Conservation (phyloP, 1,140 invertebrate genomes). For the Heliconius nattereri region DNA sequence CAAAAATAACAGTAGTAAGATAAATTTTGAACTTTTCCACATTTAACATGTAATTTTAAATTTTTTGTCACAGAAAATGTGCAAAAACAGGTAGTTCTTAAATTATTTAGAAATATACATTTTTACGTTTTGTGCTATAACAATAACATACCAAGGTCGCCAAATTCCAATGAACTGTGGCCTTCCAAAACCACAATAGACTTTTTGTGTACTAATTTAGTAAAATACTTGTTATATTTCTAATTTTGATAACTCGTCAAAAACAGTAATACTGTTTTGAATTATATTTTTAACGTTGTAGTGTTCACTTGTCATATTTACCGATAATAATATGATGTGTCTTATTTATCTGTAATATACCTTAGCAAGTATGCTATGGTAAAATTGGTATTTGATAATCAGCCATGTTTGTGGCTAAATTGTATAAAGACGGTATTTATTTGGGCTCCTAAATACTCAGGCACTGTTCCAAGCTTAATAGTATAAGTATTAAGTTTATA, state of each 20-base stretch:
- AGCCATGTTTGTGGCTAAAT: no score
- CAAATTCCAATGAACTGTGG: conserved; percentile 26
- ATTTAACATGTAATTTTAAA: no score
- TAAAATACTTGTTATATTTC: not conserved
- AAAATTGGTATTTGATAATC: no score
- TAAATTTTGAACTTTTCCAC: no score
- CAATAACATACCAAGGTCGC: conserved; percentile 27
- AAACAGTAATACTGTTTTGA: not conserved
- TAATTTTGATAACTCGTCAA: not conserved
- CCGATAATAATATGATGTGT: no score
- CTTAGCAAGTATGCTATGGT: no score
- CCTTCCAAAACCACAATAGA: conserved; percentile 32
- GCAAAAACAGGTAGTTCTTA: not conserved
- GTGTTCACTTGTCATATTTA: no score
- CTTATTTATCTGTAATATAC: no score
- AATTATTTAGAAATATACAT: not conserved
- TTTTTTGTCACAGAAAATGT: not conserved
- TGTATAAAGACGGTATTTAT: no score
- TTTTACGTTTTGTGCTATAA: not conserved
- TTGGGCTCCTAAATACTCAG: no score
- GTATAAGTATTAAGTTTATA: no score
- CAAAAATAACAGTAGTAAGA: not conserved
- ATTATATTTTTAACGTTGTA: not conserved
- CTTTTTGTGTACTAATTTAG: conserved; percentile 11
- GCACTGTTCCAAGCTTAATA: no score